phyloP scores from a whole-genome alignment of 1,140 invertebrate genomes.

The Octopus bimaculoides region DNA sequence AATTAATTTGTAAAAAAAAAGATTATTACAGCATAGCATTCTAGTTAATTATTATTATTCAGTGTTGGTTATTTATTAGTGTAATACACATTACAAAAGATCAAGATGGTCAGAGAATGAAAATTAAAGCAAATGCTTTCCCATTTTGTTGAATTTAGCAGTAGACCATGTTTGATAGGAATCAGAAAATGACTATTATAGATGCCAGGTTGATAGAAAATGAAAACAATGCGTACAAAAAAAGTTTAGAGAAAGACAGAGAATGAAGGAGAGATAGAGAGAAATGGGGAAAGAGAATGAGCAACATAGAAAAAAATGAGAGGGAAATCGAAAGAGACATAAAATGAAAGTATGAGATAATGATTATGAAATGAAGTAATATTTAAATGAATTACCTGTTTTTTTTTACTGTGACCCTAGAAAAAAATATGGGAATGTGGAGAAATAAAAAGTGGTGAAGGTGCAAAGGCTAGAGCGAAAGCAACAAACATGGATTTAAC shows the following conservation, averaged over 20 bases:
- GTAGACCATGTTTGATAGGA: too few relatives aligned
- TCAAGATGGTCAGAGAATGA: too few relatives aligned
- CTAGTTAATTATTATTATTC: too few relatives aligned
- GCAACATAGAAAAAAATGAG: neutral
- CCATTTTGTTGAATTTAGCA: too few relatives aligned
- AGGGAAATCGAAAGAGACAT: neutral
- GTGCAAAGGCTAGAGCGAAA: neutral
- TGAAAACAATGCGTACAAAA: too few relatives aligned
- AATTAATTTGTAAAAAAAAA: too few relatives aligned
- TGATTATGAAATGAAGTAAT: neutral
- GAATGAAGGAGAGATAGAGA: neutral
- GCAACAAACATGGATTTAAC: neutral
- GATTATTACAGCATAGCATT: too few relatives aligned
- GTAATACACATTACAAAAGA: too few relatives aligned
- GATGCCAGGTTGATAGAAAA: too few relatives aligned
- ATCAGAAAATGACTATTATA: too few relatives aligned
- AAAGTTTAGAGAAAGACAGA: neutral
- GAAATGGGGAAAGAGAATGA: neutral
- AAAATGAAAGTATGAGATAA: neutral
- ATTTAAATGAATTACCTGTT: neutral
- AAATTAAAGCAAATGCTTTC: too few relatives aligned
- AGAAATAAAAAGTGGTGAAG: neutral
- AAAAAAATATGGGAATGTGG: neutral
- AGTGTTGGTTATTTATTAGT: too few relatives aligned
- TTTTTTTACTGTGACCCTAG: slow-evolving; percentile 10